phyloP scores from a whole-genome alignment of 1,140 invertebrate genomes.

The Stegodyphus mimosarum region DNA sequence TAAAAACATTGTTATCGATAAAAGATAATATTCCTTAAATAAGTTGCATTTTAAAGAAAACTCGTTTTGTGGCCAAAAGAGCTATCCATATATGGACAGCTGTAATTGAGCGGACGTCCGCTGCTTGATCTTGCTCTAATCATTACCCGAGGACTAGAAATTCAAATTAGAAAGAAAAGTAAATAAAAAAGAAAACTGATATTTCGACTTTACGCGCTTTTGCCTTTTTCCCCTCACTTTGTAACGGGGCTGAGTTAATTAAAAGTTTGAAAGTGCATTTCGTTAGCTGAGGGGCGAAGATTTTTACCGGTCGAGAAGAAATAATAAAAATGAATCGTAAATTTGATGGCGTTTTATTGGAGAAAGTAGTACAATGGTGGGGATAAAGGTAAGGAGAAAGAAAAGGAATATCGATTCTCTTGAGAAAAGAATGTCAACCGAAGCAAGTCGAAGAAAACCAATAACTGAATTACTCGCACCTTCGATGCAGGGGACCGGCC shows the following conservation, averaged over 20 bases:
- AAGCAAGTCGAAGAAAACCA: slow-evolving; percentile 42
- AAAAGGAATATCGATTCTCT: slow-evolving; percentile 33
- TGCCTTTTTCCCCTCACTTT: slow-evolving; percentile 1
- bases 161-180: slow-evolving; percentile 9
- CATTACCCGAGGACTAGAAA: slow-evolving; percentile 19
- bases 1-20: no score
- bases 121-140: not conserved
- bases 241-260: slow-evolving; percentile 30
- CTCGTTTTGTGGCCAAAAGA: no score
- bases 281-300: not conserved
- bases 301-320: slow-evolving; percentile 6
- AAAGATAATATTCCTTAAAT: no score
- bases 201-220: not conserved
- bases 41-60: no score
- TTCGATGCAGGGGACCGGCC: slow-evolving; percentile 14
- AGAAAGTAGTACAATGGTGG: slow-evolving; percentile 10
- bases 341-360: slow-evolving; percentile 53
- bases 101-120: no score
- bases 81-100: no score
- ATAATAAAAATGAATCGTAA: slow-evolving; percentile 54
- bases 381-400: not conserved
- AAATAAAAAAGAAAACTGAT: slow-evolving; percentile 1
- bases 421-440: slow-evolving; percentile 37
- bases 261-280: slow-evolving; percentile 38
- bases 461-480: slow-evolving; percentile 53